phyloP scores from a whole-genome alignment of 2,113 vertebrate genomes.

The Colaptes auratus region DNA sequence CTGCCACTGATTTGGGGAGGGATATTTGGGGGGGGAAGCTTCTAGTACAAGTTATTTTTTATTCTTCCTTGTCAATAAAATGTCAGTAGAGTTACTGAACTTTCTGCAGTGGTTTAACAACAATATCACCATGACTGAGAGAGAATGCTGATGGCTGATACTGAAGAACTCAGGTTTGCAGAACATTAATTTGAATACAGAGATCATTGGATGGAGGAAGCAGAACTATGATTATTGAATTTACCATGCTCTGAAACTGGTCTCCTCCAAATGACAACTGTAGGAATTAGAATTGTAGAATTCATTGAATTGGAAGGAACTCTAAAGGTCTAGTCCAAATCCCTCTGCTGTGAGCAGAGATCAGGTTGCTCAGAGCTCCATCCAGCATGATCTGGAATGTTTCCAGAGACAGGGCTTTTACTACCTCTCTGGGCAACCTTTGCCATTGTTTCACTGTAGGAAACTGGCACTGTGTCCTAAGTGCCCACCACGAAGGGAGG shows the following conservation, averaged over 20 bases:
- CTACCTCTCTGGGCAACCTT: too few relatives aligned
- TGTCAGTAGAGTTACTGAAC: neutral
- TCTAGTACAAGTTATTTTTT: neutral
- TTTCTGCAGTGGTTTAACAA: neutral
- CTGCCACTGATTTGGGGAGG: neutral
- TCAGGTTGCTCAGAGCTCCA: too few relatives aligned
- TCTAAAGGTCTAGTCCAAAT: too few relatives aligned
- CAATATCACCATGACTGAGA: neutral
- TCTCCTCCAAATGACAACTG: neutral
- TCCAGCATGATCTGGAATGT: too few relatives aligned
- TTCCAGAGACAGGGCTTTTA: too few relatives aligned
- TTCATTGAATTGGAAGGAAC: too few relatives aligned
- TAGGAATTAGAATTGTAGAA: neutral
- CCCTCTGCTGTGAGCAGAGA: too few relatives aligned
- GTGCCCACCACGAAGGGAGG: rapidly evolving
- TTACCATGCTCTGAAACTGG: rapidly evolving
- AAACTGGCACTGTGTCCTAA: neutral
- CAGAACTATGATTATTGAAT: neutral
- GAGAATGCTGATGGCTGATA: neutral
- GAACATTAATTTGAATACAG: neutral
- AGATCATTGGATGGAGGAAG: neutral
- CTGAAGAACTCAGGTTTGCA: neutral
- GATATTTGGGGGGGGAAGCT: neutral
- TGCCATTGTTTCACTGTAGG: neutral
- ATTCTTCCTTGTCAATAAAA: neutral